Base-by-base conservation (phyloP, 2,888 invertebrate species). In the Diaprepes abbreviatus region DNA sequence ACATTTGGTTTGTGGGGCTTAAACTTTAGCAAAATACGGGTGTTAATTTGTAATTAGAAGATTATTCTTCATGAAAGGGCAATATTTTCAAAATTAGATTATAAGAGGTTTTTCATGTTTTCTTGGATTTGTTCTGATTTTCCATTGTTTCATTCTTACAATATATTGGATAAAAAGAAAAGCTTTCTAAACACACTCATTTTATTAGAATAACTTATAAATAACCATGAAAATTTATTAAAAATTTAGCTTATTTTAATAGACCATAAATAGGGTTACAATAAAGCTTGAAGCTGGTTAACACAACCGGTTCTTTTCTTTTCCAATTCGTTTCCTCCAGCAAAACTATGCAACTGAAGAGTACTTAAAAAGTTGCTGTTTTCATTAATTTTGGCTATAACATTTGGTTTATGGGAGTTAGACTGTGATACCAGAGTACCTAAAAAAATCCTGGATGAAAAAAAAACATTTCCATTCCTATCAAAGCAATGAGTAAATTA, bases 271-370 rank as follows among this genome's bases (percentile, higher is more conserved):
- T 5, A 4, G 16, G 40, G 58, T 68, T 74, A 76, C 14, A 79
- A 71, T 59, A 77, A 63, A 72, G 69, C 75, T 65, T 75, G 76
- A 66, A 77, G 78, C 76, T 83, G 80, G 70, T 77, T 76, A 14
- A 81, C 84, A 77, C 84, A 85, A 43, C 78, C 81, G 73, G 77
- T 81, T 65, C 81, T 85, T 72, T 77, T 89, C 80, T 79, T 86
- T 85, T 80, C 86, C 83, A 71, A 85, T 83, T 81, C 88, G 83
- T 35, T 82, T 64, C 52, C 83, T 71, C 74, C 86, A 80, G 79
- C 86, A 84, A 79, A 82, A 79, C 70, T 81, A 77, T 78, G 82
- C 81, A 16, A 83, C 76, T 77, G 86, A 83, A 73, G 78, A 60
- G 79, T 79, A 10, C 74, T 73, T 3, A 78, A 65, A 70, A 83